Conservation (phyloP, 2,888 invertebrate species). For the Ormyrus pomaceus region DNA sequence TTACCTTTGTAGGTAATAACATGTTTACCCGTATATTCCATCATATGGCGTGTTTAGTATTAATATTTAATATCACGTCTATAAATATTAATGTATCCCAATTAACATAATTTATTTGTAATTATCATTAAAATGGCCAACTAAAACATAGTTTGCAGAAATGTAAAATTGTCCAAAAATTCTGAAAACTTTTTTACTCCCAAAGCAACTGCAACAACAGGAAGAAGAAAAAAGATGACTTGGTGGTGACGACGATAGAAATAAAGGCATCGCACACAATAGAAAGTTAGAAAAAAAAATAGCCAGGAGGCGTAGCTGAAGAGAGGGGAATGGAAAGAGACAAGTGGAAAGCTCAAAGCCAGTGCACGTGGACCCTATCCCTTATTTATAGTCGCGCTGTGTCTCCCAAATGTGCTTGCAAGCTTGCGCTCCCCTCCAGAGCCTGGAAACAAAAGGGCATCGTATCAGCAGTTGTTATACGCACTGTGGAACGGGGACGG, state of each 20-base stretch:
- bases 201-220: background rate
- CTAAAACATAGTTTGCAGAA: too few relatives aligned
- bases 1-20: too few relatives aligned
- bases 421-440: constrained; percentile 56
- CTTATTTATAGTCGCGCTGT: constrained; percentile 67
- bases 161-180: too few relatives aligned
- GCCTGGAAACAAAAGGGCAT: constrained; percentile 59
- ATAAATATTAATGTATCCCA: too few relatives aligned
- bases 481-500: constrained; percentile 34
- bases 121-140: too few relatives aligned
- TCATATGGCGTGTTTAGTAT: too few relatives aligned
- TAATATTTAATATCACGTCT: too few relatives aligned
- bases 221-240: constrained; percentile 8
- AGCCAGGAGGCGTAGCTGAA: background rate
- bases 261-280: constrained; percentile 1
- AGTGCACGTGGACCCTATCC: constrained; percentile 62
- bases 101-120: too few relatives aligned
- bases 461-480: constrained; percentile 52
- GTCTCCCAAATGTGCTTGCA: constrained; percentile 62
- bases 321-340: background rate
- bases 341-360: background rate
- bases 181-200: background rate
- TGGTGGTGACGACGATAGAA: constrained; percentile 2
- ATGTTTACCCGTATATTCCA: too few relatives aligned
- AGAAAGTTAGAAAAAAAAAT: constrained; percentile 10